Evolutionary conservation across 1,140 invertebrate species (phyloP).

Genomic region (Brevipalpus yothersi): DNA sequence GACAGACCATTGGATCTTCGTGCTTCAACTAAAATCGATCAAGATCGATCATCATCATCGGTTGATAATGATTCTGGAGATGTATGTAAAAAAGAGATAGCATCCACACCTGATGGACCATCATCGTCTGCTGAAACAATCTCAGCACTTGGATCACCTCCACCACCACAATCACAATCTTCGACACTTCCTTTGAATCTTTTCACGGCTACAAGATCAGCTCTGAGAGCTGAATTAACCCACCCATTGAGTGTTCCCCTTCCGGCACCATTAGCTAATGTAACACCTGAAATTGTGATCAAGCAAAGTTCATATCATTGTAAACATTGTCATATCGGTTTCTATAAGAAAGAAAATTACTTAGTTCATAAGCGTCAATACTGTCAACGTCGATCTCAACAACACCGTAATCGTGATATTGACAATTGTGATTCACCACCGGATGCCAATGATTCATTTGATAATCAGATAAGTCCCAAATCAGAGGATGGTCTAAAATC

Average conservation of each 20-base stretch:
- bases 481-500: background rate
- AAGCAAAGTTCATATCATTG: constrained; percentile 43
- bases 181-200: background rate
- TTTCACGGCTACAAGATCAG: background rate
- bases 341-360: constrained; percentile 85
- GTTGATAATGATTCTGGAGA: background rate
- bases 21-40: too few relatives aligned
- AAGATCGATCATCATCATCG: too few relatives aligned
- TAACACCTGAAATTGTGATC: background rate
- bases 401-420: background rate
- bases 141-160: too few relatives aligned
- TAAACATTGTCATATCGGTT: constrained; percentile 87
- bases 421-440: background rate
- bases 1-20: too few relatives aligned
- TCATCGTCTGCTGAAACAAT: too few relatives aligned
- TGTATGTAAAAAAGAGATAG: background rate
- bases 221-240: background rate
- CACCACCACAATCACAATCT: too few relatives aligned
- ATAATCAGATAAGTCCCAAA: background rate
- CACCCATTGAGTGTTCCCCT: background rate
- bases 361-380: constrained; percentile 80
- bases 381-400: constrained; percentile 38
- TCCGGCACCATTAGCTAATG: background rate
- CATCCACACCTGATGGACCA: too few relatives aligned
- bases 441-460: background rate